phyloP scores from a whole-genome alignment of 2,888 invertebrate species.

The Xylota sylvarum region DNA sequence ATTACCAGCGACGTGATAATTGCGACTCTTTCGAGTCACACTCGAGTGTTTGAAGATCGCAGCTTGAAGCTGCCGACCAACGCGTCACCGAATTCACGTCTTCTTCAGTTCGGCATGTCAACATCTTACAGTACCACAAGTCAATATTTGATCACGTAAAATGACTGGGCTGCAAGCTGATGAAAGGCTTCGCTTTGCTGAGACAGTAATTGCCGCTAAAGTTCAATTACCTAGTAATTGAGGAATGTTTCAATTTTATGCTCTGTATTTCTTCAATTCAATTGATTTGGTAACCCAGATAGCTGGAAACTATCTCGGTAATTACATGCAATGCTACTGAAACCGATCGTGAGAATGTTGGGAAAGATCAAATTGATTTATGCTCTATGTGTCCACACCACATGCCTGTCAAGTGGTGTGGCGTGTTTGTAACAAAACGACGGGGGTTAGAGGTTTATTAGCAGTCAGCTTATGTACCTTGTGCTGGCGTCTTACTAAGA shows the following conservation, averaged over 20 bases:
- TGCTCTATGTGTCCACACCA: conserved; percentile 5
- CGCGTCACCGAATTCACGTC: background rate
- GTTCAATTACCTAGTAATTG: conserved; percentile 50
- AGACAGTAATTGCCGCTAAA: conserved; percentile 33
- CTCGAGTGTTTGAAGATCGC: conserved; percentile 31
- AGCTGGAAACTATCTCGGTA: background rate
- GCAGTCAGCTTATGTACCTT: background rate
- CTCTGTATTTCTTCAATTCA: conserved; percentile 15
- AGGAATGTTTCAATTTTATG: conserved; percentile 1
- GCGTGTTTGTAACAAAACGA: background rate
- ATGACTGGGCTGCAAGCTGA: conserved; percentile 5
- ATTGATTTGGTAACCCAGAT: conserved; percentile 35
- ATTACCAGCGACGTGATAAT: conserved; percentile 56
- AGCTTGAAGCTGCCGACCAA: conserved; percentile 11
- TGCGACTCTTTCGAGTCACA: conserved; percentile 33
- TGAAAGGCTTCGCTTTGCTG: conserved; percentile 5
- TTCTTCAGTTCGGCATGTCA: background rate
- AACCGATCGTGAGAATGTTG: conserved; percentile 27
- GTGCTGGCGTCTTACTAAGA: background rate
- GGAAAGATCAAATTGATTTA: conserved; percentile 10
- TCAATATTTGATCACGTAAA: conserved; percentile 45
- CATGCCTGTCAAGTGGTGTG: background rate
- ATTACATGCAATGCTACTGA: conserved; percentile 3
- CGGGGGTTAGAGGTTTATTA: background rate
- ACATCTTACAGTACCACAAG: background rate